A percentile compares a stretch with the other conserved stretches of the same genome.
These are phyloP conservation scores for Sinocyclocheilus maitianheensis DNA, from an alignment of 2,113 vertebrate genomes.

Conservation along the genomic window DNA sequence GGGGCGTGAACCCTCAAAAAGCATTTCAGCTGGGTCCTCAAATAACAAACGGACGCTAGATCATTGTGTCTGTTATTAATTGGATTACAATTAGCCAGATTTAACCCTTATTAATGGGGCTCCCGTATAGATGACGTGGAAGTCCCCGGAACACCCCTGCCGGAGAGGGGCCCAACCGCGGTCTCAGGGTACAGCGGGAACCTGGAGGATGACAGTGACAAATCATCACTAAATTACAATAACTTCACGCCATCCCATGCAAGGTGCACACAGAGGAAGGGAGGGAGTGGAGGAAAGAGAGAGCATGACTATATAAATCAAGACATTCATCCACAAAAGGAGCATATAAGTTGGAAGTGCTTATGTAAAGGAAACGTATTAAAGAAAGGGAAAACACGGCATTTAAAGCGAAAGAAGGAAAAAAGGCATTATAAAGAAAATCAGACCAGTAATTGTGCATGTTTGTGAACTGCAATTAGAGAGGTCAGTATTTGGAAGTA, in stretches of 20 bases:
- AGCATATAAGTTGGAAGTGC: background rate
- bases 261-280: slow-evolving; percentile 39
- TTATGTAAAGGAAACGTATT: background rate
- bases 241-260: slow-evolving; percentile 52
- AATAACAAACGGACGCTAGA: slow-evolving; percentile 55
- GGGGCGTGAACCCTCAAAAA: slow-evolving; percentile 14
- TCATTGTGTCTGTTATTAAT: slow-evolving; percentile 63
- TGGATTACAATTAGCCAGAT: slow-evolving; percentile 65
- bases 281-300: slow-evolving; percentile 20
- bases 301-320: slow-evolving; percentile 38
- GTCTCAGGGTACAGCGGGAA: slow-evolving; percentile 75
- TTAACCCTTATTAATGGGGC: slow-evolving; percentile 64
- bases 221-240: slow-evolving; percentile 83
- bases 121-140: slow-evolving; percentile 64
- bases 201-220: slow-evolving; percentile 84
- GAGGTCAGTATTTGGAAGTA: background rate
- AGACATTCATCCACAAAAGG: slow-evolving; percentile 16
- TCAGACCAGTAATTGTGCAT: background rate
- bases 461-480: background rate
- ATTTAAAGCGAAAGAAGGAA: background rate
- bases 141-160: slow-evolving; percentile 70
- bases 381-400: background rate
- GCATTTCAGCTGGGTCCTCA: slow-evolving; percentile 51
- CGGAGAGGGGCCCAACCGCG: slow-evolving; percentile 70
- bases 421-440: background rate